A percentile compares a stretch with the other conserved stretches of the same genome.
phyloP scores from a whole-genome alignment of 1,140 invertebrate species.

The Chironomus tepperi region DNA sequence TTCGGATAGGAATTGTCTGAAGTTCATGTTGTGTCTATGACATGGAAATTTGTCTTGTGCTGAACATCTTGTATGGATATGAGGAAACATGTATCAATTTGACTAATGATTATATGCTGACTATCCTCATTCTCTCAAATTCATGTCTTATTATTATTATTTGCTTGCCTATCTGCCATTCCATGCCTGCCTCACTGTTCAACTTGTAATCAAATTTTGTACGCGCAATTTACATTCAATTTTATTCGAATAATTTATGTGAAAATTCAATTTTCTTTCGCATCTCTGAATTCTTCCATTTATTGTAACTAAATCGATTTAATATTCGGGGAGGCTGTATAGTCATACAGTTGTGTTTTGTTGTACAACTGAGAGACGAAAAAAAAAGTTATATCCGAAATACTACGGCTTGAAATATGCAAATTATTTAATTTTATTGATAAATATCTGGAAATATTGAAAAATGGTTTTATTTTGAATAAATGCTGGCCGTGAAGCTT shows the following conservation, averaged over 20 bases:
- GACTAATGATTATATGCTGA: not conserved
- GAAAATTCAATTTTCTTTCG: constrained; percentile 23
- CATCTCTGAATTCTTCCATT: not conserved
- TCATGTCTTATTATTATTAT: not conserved
- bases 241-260: constrained; percentile 18
- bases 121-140: not conserved
- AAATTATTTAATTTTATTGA: constrained; percentile 10
- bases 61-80: not conserved
- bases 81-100: too few relatives aligned
- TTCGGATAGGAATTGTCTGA: not conserved
- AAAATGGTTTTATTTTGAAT: not conserved
- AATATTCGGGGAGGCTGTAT: not conserved
- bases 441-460: not conserved
- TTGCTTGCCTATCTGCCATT: not conserved
- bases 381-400: not conserved
- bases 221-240: constrained; percentile 21
- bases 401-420: not conserved
- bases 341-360: not conserved
- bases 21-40: not conserved
- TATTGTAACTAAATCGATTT: constrained; percentile 2
- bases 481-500: not conserved
- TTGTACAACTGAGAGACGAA: not conserved
- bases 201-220: constrained; percentile 20
- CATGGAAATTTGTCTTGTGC: not conserved
- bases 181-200: not conserved